Evolutionary conservation across 1,140 invertebrate genomes (phyloP).

Genomic region (Daktulosphaira vitifoliae): DNA sequence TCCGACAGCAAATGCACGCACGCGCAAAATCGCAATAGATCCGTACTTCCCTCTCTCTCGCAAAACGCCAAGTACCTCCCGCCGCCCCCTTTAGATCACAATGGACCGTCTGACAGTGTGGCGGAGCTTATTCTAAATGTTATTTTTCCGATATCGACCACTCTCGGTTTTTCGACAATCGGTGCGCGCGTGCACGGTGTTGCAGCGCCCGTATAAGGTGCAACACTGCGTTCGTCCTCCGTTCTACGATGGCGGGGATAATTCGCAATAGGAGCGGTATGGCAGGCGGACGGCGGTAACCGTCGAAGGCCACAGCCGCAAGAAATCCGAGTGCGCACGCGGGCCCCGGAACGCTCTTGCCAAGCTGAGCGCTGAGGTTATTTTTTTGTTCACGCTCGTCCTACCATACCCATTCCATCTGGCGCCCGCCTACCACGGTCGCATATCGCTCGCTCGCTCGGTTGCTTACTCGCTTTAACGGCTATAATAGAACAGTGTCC

Average conservation of each 20-base stretch:
- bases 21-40: too few species aligned
- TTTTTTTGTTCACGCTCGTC: neutral
- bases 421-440: neutral
- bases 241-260: neutral
- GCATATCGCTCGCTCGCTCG: neutral
- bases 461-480: too few species aligned
- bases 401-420: neutral
- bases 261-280: too few species aligned
- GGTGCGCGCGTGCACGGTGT: constrained; percentile 13
- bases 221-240: constrained; percentile 30
- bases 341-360: neutral
- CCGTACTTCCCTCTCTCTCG: too few species aligned
- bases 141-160: too few species aligned
- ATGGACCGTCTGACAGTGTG: too few species aligned
- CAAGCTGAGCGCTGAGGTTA: constrained; percentile 6
- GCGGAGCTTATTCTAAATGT: too few species aligned
- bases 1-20: too few species aligned
- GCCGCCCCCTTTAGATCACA: too few species aligned
- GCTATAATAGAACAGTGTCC: too few species aligned
- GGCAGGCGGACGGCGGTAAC: neutral
- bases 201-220: constrained; percentile 26
- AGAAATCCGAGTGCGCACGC: constrained; percentile 3
- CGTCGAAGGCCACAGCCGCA: neutral
- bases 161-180: neutral
- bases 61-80: too few species aligned